Base-by-base conservation (phyloP, 2,113 vertebrate genomes). In the Lepidothrix coronata region DNA sequence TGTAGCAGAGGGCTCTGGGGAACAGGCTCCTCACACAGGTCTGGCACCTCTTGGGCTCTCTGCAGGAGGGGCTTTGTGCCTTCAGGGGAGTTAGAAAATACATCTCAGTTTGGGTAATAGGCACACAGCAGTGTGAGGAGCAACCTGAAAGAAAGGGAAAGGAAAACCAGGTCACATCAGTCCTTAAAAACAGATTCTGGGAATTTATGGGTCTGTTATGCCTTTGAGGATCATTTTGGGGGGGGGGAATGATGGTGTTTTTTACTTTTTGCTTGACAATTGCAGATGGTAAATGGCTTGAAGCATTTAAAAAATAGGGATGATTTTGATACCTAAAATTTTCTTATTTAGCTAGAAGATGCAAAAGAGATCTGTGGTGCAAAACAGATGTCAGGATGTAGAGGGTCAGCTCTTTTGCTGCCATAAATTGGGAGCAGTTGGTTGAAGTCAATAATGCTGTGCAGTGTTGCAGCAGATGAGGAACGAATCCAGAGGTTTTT, bases 21-120 rank as follows among this genome's bases (percentile, higher is more conserved):
- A 67, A 3, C 1, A 3, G 39, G 35, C 37, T 86, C 8, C 79
- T 76, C 3, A 2, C 35, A 14, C 13, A 41, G 52, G 30, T 33
- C 51, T 70, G 43, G 52, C 23, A 2, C n/a, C 31, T 68, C 4
- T 1, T 0, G 0, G 44, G 25, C 16, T 74, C 16, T 58, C 57
- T 63, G 48, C 25, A 33, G 51, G 41, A 63, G 46, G 31, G 31
- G 52, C 37, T 73, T 93, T 1, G 3, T 74, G n/a, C 33, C n/a
- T 77, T 70, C 43, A 23, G 24, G 22, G 25, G 54, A 70, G 18
- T 27, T 51, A 55, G 52, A n/a, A 65, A 75, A 61, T 28, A 27
- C 1, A 0, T 14, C 22, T 68, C 59, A 14, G 5, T 65, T 52
- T 58, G 73, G 33, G 23, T 24, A 33, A 10, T 11, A 54, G 66